Percentiles rank a stretch among this genome's conserved stretches.
Conservation (phyloP, 1,140 invertebrate species). For the Drosophila mojavensis region DNA sequence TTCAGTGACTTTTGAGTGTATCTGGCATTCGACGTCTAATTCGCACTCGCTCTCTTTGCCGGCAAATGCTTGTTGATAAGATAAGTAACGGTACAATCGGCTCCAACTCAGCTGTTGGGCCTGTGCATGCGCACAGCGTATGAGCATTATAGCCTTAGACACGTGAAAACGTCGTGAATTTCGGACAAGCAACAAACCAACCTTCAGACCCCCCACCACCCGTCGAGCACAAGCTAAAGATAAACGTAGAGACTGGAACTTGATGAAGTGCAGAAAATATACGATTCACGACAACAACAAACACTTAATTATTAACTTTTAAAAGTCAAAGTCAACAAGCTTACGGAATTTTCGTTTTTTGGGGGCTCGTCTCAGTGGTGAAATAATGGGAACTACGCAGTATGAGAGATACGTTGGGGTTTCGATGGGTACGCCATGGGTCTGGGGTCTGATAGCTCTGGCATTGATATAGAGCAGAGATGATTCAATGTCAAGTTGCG, state of each 20-base stretch:
- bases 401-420: slow-evolving; percentile 1
- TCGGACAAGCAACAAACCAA: slow-evolving; percentile 13
- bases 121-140: slow-evolving; percentile 58
- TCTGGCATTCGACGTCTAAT: not conserved
- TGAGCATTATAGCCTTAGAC: slow-evolving; percentile 39
- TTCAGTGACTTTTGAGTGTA: slow-evolving; percentile 10
- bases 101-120: slow-evolving; percentile 15
- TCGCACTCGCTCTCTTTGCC: not conserved
- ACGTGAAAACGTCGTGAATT: slow-evolving; percentile 66
- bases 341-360: slow-evolving; percentile 37
- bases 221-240: slow-evolving; percentile 5
- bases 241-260: slow-evolving; percentile 2
- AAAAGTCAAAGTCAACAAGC: slow-evolving; percentile 16
- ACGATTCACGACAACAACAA: slow-evolving; percentile 10
- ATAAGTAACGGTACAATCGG: slow-evolving; percentile 21
- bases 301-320: slow-evolving; percentile 5
- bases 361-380: slow-evolving; percentile 77
- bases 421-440: slow-evolving; percentile 1
- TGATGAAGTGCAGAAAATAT: slow-evolving; percentile 5
- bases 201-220: slow-evolving; percentile 6
- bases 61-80: slow-evolving; percentile 30
- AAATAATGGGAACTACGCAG: slow-evolving; percentile 53
- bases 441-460: not conserved
- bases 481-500: slow-evolving; percentile 55
- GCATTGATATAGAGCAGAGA: slow-evolving; percentile 10